These are phyloP conservation scores for Cyanistes caeruleus DNA, from an alignment of 2,113 vertebrate species.

Conservation along the genomic window DNA sequence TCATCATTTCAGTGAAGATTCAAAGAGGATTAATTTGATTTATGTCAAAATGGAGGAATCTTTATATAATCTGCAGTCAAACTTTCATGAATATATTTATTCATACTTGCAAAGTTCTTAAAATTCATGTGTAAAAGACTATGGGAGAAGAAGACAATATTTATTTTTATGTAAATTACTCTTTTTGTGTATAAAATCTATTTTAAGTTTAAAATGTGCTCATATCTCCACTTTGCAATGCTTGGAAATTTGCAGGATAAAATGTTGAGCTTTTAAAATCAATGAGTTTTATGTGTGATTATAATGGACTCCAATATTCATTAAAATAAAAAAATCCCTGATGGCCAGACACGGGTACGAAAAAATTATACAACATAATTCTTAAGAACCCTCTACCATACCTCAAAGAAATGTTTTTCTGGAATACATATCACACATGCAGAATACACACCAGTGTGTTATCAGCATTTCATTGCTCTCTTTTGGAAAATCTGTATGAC, in stretches of 20 bases:
- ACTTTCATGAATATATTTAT: constrained; percentile 57
- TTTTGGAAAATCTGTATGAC: constrained; percentile 30
- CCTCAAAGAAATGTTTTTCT: background rate
- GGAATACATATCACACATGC: background rate
- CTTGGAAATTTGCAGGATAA: background rate
- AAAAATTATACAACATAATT: background rate
- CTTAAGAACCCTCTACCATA: background rate
- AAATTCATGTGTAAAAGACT: constrained; percentile 18
- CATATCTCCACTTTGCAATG: background rate
- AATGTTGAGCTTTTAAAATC: background rate
- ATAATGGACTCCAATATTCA: background rate
- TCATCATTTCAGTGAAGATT: constrained; percentile 56
- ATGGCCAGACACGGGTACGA: background rate
- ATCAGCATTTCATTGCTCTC: constrained; percentile 9
- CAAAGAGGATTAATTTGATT: constrained; percentile 68
- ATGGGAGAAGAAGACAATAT: background rate
- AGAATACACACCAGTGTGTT: background rate
- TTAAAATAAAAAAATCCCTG: background rate
- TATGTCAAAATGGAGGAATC: constrained; percentile 59
- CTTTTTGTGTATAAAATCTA: constrained; percentile 29
- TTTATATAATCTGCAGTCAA: constrained; percentile 52
- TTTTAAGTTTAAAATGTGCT: constrained; percentile 16
- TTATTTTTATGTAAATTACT: constrained; percentile 51
- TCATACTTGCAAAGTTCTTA: constrained; percentile 17
- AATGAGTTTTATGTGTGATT: background rate